phyloP scores from a whole-genome alignment of 2,888 invertebrate species.

The Hirtodrosophila trivittata region DNA sequence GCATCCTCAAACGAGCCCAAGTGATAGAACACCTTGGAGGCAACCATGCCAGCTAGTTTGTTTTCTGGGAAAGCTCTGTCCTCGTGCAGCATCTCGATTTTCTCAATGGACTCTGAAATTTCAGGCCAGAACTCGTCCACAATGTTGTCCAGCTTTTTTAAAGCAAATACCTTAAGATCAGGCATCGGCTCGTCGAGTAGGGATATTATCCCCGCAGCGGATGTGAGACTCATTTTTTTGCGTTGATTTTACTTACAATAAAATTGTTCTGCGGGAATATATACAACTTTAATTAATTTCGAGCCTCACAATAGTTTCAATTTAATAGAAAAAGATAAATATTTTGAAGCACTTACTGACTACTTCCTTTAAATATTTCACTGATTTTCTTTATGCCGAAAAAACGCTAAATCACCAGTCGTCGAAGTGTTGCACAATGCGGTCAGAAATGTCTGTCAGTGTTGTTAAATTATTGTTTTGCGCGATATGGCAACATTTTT shows the following conservation, averaged over 20 bases:
- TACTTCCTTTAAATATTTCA: constrained; percentile 56
- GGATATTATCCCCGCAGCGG: constrained; percentile 95
- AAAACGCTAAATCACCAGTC: constrained; percentile 65
- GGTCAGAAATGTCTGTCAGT: constrained; percentile 5
- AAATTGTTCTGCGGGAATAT: constrained; percentile 49
- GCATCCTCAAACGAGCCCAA: constrained; percentile 98
- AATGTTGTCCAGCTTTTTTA: constrained; percentile 95
- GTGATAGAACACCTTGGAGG: constrained; percentile 99
- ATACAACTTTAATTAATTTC: constrained; percentile 41
- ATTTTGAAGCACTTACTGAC: constrained; percentile 57
- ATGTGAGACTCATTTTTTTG: constrained; percentile 85
- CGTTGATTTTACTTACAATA: constrained; percentile 48
- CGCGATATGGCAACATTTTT: constrained; percentile 7
- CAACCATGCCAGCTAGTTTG: constrained; percentile 97
- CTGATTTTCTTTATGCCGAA: constrained; percentile 71
- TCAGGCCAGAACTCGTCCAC: constrained; percentile 99
- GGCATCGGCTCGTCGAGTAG: constrained; percentile 96
- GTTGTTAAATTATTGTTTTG: not conserved
- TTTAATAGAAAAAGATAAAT: constrained; percentile 4
- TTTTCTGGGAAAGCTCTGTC: constrained; percentile 94
- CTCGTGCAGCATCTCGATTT: constrained; percentile 98
- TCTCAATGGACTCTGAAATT: constrained; percentile 98
- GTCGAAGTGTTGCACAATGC: constrained; percentile 42
- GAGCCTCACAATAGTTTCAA: constrained; percentile 6
- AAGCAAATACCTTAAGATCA: constrained; percentile 96